Evolutionary conservation across 2,113 vertebrate genomes (phyloP).

Genomic region (Montifringilla adamsi): DNA sequence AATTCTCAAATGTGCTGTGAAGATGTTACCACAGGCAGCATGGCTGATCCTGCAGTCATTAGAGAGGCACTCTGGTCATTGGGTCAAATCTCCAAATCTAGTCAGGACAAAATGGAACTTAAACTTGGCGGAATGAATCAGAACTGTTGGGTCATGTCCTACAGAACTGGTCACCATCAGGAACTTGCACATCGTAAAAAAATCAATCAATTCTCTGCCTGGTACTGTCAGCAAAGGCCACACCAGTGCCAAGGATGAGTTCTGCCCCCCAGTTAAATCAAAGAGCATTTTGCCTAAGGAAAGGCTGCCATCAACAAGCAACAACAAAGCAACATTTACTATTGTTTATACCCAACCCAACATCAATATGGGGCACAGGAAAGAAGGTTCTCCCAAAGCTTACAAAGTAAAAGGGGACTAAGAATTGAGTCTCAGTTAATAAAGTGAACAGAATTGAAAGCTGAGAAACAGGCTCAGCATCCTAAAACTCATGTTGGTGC

Average conservation of each 20-base stretch:
- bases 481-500: background rate
- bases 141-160: background rate
- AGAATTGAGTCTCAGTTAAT: background rate
- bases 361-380: background rate
- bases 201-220: background rate
- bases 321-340: background rate
- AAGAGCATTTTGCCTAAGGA: background rate
- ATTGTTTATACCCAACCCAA: background rate
- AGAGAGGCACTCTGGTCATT: background rate
- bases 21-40: background rate
- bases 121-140: background rate
- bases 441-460: background rate
- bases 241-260: background rate
- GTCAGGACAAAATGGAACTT: background rate
- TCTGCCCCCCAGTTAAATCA: fast-evolving
- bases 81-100: background rate
- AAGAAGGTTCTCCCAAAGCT: background rate
- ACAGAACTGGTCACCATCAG: background rate
- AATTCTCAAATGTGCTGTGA: background rate
- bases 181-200: background rate
- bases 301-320: background rate
- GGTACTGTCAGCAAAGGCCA: background rate
- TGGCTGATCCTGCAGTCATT: background rate
- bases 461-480: background rate
- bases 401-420: background rate